Evolutionary conservation across 2,797 vertebrate species (phyloP).

Genomic region (Rachycentron canadum): DNA sequence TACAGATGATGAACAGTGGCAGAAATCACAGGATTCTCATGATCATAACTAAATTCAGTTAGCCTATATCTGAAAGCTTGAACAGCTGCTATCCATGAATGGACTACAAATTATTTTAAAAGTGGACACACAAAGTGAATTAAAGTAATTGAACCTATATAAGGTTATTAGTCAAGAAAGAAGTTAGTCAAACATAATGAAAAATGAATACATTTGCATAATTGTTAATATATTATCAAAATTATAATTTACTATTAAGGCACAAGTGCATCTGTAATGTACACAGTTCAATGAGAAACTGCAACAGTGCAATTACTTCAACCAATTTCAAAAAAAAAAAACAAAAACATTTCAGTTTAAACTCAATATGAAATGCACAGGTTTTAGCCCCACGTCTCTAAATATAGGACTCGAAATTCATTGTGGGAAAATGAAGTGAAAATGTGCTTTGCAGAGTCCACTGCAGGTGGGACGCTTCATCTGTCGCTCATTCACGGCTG

Average conservation of each 20-base stretch:
- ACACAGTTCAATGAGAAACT: slow-evolving; percentile 2
- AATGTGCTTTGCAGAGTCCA: slow-evolving; percentile 11
- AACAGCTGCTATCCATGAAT: background rate
- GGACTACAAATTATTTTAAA: background rate
- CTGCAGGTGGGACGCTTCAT: slow-evolving; percentile 25
- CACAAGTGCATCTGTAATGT: no score
- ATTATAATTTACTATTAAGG: background rate
- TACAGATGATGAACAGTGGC: background rate
- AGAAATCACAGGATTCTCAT: background rate
- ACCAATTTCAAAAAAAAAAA: no score
- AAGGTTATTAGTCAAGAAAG: no score
- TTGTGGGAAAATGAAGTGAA: slow-evolving; percentile 1
- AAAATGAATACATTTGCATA: background rate
- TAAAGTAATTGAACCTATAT: background rate
- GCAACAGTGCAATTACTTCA: background rate
- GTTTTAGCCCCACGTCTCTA: background rate
- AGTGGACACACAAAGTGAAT: background rate
- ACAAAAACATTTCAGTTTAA: background rate
- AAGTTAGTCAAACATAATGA: background rate
- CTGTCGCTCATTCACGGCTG: background rate
- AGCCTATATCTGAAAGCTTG: background rate
- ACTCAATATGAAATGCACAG: background rate
- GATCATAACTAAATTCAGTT: background rate
- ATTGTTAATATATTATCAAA: background rate
- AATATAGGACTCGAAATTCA: background rate